These are phyloP conservation scores for Charanyca ferruginea DNA, from an alignment of 2,888 invertebrate genomes.

Conservation along the genomic window DNA sequence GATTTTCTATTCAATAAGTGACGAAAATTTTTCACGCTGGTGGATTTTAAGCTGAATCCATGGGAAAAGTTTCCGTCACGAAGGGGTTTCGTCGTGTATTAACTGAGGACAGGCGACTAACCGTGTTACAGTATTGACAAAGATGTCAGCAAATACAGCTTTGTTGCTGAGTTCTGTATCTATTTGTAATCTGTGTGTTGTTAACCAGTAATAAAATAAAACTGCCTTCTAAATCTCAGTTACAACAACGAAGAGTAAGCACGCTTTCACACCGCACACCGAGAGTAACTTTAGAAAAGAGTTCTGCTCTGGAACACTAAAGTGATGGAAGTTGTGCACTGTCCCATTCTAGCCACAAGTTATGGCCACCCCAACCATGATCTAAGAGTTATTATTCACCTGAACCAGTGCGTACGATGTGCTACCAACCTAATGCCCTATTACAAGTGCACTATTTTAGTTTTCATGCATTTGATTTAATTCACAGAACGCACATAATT, in stretches of 20 bases:
- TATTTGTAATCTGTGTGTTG: not conserved
- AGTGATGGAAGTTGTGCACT: not conserved
- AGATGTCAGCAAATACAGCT: not conserved
- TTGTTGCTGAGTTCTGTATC: not conserved
- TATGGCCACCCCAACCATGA: slow-evolving; percentile 31
- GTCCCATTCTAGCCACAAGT: not conserved
- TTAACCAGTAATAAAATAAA: not conserved
- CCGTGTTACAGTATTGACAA: not conserved
- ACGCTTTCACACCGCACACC: not conserved
- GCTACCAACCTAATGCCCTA: slow-evolving; percentile 31
- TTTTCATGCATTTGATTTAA: slow-evolving; percentile 33
- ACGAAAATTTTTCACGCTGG: no score
- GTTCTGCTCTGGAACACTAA: no score
- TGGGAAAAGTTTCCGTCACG: no score
- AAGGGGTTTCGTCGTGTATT: no score
- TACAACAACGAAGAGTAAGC: no score
- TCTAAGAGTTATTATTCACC: slow-evolving; percentile 54
- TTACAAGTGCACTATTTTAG: slow-evolving; percentile 32
- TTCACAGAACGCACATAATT: slow-evolving; percentile 21
- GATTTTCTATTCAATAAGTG: no score
- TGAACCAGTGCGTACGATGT: slow-evolving; percentile 33
- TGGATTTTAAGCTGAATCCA: no score
- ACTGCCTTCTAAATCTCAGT: no score
- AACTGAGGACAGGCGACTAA: no score
- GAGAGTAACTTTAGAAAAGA: not conserved